Conservation (phyloP, 2,888 invertebrate species). For the Julus scanicus region DNA sequence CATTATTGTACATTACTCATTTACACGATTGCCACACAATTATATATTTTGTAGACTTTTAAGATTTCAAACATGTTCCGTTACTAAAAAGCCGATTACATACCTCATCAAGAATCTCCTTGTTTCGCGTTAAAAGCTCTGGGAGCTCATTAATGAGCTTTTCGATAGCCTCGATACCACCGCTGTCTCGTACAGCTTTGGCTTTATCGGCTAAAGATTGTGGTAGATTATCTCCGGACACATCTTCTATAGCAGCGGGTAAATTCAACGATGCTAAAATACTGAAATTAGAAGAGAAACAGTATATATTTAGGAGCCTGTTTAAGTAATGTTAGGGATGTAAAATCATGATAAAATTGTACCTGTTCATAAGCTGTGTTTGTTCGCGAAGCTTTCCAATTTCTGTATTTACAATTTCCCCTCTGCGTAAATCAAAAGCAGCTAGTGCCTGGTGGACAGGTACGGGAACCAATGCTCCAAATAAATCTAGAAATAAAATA, state of each 20-base stretch:
- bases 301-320: background rate
- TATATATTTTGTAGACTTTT: too few species aligned
- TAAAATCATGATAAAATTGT: conserved; percentile 46
- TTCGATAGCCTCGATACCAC: conserved; percentile 80
- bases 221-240: conserved; percentile 80
- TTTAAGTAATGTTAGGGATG: background rate
- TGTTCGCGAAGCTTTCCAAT: conserved; percentile 88
- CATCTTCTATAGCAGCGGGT: conserved; percentile 94
- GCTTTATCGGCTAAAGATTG: conserved; percentile 90
- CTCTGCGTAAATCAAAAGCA: conserved; percentile 84
- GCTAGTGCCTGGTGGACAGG: conserved; percentile 89
- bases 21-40: too few species aligned
- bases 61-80: too few species aligned
- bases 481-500: conserved; percentile 78
- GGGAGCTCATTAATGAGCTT: conserved; percentile 87
- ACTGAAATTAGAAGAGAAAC: conserved; percentile 66
- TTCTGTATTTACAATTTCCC: conserved; percentile 86
- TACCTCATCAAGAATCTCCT: conserved; percentile 93
- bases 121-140: conserved; percentile 88
- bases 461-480: conserved; percentile 88
- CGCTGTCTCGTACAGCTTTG: conserved; percentile 77
- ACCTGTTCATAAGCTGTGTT: conserved; percentile 90
- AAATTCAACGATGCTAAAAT: conserved; percentile 92
- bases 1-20: conserved; percentile 8
- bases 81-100: background rate